Percentiles rank a stretch among this genome's conserved stretches.
phyloP scores from a whole-genome alignment of 2,888 invertebrate species.

The Patella caerulea region DNA sequence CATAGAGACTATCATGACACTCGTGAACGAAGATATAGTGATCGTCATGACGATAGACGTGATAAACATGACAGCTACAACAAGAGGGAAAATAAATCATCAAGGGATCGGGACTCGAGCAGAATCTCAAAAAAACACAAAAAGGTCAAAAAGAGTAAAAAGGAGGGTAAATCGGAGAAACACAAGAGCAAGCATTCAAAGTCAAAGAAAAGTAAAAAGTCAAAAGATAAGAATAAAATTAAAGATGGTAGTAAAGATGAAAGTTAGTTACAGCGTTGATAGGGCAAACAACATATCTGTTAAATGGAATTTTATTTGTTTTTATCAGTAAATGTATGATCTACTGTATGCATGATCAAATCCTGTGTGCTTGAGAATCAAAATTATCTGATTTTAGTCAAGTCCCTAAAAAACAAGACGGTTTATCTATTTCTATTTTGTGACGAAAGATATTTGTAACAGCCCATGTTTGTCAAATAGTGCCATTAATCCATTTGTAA shows the following conservation, averaged over 20 bases:
- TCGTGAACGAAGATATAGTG: conserved; percentile 16
- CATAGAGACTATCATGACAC: background rate
- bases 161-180: conserved; percentile 13
- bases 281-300: too few species aligned
- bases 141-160: conserved; percentile 14
- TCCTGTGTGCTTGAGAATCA: too few species aligned
- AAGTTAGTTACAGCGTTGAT: background rate
- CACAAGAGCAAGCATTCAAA: background rate
- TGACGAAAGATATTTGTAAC: too few species aligned
- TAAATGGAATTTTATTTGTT: too few species aligned
- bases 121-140: conserved; percentile 5
- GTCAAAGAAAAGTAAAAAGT: conserved; percentile 16
- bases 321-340: too few species aligned
- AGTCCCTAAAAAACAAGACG: too few species aligned
- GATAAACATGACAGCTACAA: conserved; percentile 28
- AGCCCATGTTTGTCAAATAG: too few species aligned
- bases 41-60: conserved; percentile 17
- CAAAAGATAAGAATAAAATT: conserved; percentile 14
- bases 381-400: too few species aligned
- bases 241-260: conserved; percentile 23
- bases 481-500: too few species aligned
- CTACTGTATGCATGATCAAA: too few species aligned
- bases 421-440: too few species aligned
- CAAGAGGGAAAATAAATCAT: conserved; percentile 10
- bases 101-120: conserved; percentile 4